Evolutionary conservation across 2,797 vertebrate genomes (phyloP), one percentile per base, ranked within the genome.

Genomic region (Siniperca scherzeri): DNA sequence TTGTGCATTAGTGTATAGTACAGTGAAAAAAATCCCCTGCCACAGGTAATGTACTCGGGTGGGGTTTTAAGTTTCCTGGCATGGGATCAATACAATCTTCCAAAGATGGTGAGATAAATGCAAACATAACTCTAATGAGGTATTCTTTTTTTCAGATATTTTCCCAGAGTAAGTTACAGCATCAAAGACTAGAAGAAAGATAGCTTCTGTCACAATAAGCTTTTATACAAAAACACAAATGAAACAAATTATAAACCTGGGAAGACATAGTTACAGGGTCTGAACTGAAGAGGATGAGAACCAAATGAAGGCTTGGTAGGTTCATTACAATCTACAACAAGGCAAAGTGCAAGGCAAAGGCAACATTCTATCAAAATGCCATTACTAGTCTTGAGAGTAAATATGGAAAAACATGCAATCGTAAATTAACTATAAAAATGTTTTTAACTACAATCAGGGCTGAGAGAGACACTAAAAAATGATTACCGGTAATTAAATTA

Each of bases 21-120:
- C 6, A 33, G 21, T 55, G 19, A 55, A 83, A 64, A 71, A 57
- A 69, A 80, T 73, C 48, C 27, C 12, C 57, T 38, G 30, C 42
- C 72, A 81, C 74, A 76, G 82, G 75, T 87, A 70, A 68, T 78
- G 36, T 50, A 61, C 50, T 78, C 2, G 17, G 25, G 70, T 57
- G 36, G n/a, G 33, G n/a, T 19, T 75, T 78, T 66, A 67, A 21
- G 17, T 82, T 83, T 75, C 66, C 70, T 89, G 78, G 64, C 67
- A 70, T 30, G 19, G 27, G n/a, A 71, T 81, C 76, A 86, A 50
- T 22, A 42, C 44, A 72, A 9, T 36, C 57, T 22, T 77, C 61
- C 16, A 46, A 77, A 76, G 61, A 84, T 70, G 30, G 67, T 12
- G 22, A 82, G 48, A 83, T 81, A 83, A 82, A 89, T 59, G 42